phyloP scores from a whole-genome alignment of 2,888 invertebrate genomes.

The Chaetoderma sp. region DNA sequence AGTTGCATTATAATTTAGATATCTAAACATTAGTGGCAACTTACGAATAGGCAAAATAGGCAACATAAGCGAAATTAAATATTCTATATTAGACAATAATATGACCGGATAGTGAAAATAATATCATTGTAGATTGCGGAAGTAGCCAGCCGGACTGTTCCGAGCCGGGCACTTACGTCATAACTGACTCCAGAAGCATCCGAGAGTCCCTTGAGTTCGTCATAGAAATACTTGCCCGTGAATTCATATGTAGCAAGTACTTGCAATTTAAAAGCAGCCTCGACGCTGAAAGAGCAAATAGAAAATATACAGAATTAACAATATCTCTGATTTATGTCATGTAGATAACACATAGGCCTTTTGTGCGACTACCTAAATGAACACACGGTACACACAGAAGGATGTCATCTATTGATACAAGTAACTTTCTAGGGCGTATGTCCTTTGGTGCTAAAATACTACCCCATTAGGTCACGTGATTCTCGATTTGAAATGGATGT shows the following conservation, averaged over 20 bases:
- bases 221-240: slow-evolving; percentile 41
- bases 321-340: no score
- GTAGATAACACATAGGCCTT: slow-evolving; percentile 37
- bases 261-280: slow-evolving; percentile 44
- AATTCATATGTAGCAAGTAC: slow-evolving; percentile 35
- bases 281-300: slow-evolving; percentile 33
- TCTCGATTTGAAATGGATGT: no score
- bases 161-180: slow-evolving; percentile 29
- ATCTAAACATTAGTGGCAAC: no score
- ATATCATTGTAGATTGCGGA: neutral
- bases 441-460: no score
- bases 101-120: no score
- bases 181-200: slow-evolving; percentile 46
- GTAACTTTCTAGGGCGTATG: neutral
- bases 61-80: no score
- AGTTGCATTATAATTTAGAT: no score
- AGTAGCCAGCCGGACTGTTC: neutral
- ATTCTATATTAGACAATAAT: no score
- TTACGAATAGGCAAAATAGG: no score
- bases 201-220: slow-evolving; percentile 45
- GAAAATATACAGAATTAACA: neutral
- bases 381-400: neutral
- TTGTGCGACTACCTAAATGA: slow-evolving; percentile 39
- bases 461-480: no score
- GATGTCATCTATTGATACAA: neutral